Percentiles rank a stretch among this genome's conserved stretches.
Evolutionary conservation across 2,888 invertebrate genomes (phyloP).

Genomic region (Caradrina clavipalpis): DNA sequence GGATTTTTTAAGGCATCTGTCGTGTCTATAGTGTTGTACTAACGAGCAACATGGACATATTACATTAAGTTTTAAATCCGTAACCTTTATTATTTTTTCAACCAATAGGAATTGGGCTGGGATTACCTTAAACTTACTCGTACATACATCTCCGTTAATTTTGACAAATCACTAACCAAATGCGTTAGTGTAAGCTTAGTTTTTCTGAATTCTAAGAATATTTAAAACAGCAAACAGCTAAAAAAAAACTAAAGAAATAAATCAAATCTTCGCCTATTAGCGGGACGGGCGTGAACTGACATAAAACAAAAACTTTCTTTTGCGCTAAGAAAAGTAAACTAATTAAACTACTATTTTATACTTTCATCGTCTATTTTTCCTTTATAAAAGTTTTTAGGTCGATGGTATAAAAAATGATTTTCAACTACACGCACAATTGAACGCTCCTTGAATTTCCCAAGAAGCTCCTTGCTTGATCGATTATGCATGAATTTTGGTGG

Average conservation of each 20-base stretch:
- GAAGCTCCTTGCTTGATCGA: slow-evolving; percentile 53
- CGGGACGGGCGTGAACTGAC: background rate
- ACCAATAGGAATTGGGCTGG: no score
- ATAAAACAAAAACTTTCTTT: background rate
- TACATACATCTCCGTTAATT: no score
- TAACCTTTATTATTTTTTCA: no score
- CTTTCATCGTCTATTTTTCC: background rate
- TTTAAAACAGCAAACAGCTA: no score
- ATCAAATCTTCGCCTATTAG: background rate
- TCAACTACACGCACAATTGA: slow-evolving; percentile 56
- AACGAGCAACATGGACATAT: no score
- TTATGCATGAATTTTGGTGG: slow-evolving; percentile 58
- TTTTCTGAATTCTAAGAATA: no score
- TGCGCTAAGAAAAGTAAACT: background rate
- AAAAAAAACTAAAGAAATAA: background rate
- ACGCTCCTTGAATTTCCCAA: slow-evolving; percentile 38
- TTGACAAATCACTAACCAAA: no score
- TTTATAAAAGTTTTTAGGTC: slow-evolving; percentile 5
- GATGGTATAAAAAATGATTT: slow-evolving; percentile 22
- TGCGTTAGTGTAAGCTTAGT: no score
- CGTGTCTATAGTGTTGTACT: no score
- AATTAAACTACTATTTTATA: slow-evolving; percentile 6
- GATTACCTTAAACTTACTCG: no score
- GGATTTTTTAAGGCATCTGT: no score
- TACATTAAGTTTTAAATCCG: no score